Base-by-base conservation (phyloP, 2,888 invertebrate species). In the Ennomos quercinarius region DNA sequence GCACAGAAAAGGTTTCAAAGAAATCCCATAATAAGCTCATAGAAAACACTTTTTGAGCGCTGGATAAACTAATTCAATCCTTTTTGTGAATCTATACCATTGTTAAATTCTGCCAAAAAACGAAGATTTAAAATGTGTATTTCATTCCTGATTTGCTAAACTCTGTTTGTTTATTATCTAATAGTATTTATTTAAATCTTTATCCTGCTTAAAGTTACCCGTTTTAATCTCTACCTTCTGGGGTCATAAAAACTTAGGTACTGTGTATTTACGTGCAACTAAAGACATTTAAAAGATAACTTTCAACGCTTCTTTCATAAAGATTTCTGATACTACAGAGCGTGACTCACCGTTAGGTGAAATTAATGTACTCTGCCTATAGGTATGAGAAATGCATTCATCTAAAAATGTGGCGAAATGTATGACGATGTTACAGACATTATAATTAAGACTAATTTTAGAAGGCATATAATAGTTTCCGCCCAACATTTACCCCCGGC, bases 101-200 rank as follows among this genome's bases (percentile, higher is more conserved):
- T 89, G 84, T 89, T 78, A 72, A 70, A 45, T 46, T 11, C 54
- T 68, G 61, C 67, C 77, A 79, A 84, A 78, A 83, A 80, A 75
- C 58, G 51, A 59, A 63, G 61, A 69, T 64, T 69, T 66, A 70
- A 74, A 69, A 75, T 71, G 73, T 65, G 58, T 61, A 70, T 61
- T 55, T 64, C 68, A 69, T 69, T 75, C 70, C 74, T 68, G 74
- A 78, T 80, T 83, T 75, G 64, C 76, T 80, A 70, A 78, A 80
- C 74, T 81, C 72, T 85, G 84, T 90, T 89, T 90, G 86, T 87
- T 87, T 85, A 84, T 87, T 83, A 81, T 84, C 79, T 90, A 87
- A 90, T 89, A 73, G 84, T 88, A 88, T 91, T 91, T 90, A 83
- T 84, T 87, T 89, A 87, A 90, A 87, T 84, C 83, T 83, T 80